Conservation (phyloP, 2,888 invertebrate species). For the Drosophila algonquin region DNA sequence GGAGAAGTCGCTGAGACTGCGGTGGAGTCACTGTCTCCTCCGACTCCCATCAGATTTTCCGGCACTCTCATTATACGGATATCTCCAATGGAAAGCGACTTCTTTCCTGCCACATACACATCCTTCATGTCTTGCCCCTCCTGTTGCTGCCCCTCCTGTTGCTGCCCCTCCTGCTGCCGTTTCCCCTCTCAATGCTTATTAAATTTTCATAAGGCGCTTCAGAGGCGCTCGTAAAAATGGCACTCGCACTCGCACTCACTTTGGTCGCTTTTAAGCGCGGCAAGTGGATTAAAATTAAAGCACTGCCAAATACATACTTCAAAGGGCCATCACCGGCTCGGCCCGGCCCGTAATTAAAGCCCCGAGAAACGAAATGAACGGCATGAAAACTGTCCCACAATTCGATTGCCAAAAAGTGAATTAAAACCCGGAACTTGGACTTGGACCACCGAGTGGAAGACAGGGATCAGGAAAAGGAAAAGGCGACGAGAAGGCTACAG, state of each 20-base stretch:
- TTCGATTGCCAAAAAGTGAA: slow-evolving; percentile 69
- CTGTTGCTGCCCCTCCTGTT: too few species aligned
- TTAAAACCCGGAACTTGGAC: slow-evolving; percentile 59
- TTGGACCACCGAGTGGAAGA: background rate
- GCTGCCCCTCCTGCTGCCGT: background rate
- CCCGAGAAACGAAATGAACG: slow-evolving; percentile 30
- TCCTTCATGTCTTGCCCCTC: background rate
- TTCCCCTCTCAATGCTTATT: slow-evolving; percentile 57
- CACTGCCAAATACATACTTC: slow-evolving; percentile 47
- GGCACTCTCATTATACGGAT: slow-evolving; percentile 44
- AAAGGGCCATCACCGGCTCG: slow-evolving; percentile 39
- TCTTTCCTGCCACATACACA: slow-evolving; percentile 1
- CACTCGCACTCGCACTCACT: slow-evolving; percentile 47
- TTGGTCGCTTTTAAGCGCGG: slow-evolving; percentile 47
- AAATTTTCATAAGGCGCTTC: slow-evolving; percentile 69
- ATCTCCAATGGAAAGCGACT: background rate
- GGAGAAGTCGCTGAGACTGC: slow-evolving; percentile 14
- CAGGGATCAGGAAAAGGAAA: slow-evolving; percentile 3
- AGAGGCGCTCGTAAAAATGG: slow-evolving; percentile 51
- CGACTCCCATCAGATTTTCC: slow-evolving; percentile 11
- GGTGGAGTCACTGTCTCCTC: slow-evolving; percentile 12
- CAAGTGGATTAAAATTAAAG: slow-evolving; percentile 73
- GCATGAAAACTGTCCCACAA: slow-evolving; percentile 67
- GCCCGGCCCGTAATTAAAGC: slow-evolving; percentile 55
- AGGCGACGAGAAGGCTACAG: slow-evolving; percentile 23